phyloP scores from a whole-genome alignment of 1,140 invertebrate species.

The Drosophila eugracilis region DNA sequence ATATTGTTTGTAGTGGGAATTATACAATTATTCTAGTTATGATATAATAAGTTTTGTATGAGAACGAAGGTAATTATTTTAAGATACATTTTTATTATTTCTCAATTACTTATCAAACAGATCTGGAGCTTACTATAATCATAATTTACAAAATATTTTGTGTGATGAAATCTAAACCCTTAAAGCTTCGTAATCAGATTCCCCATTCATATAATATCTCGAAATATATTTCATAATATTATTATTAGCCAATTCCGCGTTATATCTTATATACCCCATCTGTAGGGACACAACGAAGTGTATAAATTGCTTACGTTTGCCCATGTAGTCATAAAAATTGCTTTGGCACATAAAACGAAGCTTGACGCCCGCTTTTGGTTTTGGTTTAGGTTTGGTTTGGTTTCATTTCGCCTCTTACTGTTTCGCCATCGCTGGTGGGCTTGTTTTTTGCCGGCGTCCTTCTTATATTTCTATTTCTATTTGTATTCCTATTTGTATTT shows the following conservation, averaged over 20 bases:
- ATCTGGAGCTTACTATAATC: too few species aligned
- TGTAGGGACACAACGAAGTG: constrained; percentile 30
- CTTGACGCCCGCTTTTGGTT: constrained; percentile 57
- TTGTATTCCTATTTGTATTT: constrained; percentile 51
- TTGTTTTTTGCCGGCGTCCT: constrained; percentile 24
- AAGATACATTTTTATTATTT: too few species aligned
- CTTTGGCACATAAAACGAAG: constrained; percentile 71
- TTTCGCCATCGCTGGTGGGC: constrained; percentile 27
- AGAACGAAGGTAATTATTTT: too few species aligned
- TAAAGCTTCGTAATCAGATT: too few species aligned
- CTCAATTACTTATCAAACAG: too few species aligned
- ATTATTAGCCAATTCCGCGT: background rate
- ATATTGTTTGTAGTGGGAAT: too few species aligned
- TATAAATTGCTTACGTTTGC: constrained; percentile 66
- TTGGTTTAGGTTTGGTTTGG: constrained; percentile 14
- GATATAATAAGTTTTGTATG: too few species aligned
- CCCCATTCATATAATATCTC: background rate
- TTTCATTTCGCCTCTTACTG: constrained; percentile 26
- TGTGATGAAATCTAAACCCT: too few species aligned
- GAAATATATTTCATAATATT: constrained; percentile 2
- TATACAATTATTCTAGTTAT: too few species aligned
- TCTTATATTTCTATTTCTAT: constrained; percentile 50
- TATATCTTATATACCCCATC: constrained; percentile 14
- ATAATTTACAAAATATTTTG: too few species aligned
- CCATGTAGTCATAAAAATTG: constrained; percentile 67